phyloP scores from a whole-genome alignment of 2,113 vertebrate species.

The Ochotona princeps region DNA sequence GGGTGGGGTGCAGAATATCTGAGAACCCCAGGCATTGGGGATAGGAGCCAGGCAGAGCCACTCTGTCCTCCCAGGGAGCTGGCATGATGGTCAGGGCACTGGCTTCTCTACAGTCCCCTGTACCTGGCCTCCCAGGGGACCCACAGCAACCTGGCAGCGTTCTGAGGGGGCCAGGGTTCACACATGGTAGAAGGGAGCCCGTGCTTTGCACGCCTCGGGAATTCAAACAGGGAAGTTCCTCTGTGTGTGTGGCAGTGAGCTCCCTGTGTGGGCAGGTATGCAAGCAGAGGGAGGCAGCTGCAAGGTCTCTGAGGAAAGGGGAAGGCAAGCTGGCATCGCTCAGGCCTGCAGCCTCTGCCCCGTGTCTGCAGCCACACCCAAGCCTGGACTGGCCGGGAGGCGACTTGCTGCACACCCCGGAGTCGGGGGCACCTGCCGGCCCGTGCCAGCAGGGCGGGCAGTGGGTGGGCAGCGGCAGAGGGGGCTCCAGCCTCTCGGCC shows the following conservation, averaged over 20 bases:
- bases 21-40: too few species aligned
- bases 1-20: not conserved
- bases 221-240: not conserved
- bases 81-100: not conserved
- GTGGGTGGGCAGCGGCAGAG: too few species aligned
- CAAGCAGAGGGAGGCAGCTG: not conserved
- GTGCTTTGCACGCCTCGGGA: not conserved
- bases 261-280: not conserved
- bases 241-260: not conserved
- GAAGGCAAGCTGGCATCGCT: too few species aligned
- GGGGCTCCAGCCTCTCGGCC: too few species aligned
- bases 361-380: too few species aligned
- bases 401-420: too few species aligned
- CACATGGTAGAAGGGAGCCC: not conserved
- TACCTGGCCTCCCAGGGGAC: constrained; percentile 37
- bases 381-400: too few species aligned
- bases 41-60: not conserved
- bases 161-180: not conserved
- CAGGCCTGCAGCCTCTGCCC: too few species aligned
- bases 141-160: not conserved
- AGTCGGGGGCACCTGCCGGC: too few species aligned
- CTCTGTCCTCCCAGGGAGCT: too few species aligned
- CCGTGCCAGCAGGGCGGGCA: too few species aligned
- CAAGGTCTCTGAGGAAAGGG: too few species aligned
- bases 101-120: constrained; percentile 11